Evolutionary conservation across 2,113 vertebrate species (phyloP).

Genomic region (Corythoichthys intestinalis): DNA sequence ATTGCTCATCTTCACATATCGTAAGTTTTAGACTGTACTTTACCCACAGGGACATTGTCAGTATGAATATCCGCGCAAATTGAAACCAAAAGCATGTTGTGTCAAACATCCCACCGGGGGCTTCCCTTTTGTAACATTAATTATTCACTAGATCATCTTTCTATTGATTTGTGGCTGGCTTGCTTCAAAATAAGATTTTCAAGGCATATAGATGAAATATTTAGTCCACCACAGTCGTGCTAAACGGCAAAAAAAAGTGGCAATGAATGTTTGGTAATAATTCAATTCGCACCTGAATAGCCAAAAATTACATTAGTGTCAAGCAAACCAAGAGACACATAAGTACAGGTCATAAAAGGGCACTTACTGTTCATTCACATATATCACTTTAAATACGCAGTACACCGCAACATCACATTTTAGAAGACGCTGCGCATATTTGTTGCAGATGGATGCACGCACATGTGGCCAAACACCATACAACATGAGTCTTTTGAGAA

Average conservation of each 20-base stretch:
- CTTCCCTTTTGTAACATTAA: constrained; percentile 44
- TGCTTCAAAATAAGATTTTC: constrained; percentile 6
- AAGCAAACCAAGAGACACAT: not conserved
- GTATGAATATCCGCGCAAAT: constrained; percentile 17
- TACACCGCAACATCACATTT: not conserved
- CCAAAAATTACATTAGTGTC: not conserved
- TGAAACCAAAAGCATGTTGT: constrained; percentile 20
- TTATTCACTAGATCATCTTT: constrained; percentile 51
- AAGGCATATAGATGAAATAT: not conserved
- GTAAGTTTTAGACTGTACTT: not conserved
- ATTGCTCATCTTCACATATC: too few relatives aligned
- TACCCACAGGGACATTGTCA: not conserved
- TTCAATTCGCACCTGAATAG: not conserved
- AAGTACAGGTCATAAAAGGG: not conserved
- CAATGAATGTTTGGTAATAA: not conserved
- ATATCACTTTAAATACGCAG: not conserved
- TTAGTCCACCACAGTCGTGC: constrained; percentile 12
- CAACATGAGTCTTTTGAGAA: not conserved
- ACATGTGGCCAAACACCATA: not conserved
- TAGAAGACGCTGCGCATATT: not conserved
- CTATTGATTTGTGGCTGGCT: constrained; percentile 38
- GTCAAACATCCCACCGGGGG: constrained; percentile 34
- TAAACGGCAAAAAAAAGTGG: not conserved
- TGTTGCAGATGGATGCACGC: not conserved
- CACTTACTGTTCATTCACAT: not conserved